phyloP scores from a whole-genome alignment of 1,140 invertebrate genomes.

The Orchesella cincta region DNA sequence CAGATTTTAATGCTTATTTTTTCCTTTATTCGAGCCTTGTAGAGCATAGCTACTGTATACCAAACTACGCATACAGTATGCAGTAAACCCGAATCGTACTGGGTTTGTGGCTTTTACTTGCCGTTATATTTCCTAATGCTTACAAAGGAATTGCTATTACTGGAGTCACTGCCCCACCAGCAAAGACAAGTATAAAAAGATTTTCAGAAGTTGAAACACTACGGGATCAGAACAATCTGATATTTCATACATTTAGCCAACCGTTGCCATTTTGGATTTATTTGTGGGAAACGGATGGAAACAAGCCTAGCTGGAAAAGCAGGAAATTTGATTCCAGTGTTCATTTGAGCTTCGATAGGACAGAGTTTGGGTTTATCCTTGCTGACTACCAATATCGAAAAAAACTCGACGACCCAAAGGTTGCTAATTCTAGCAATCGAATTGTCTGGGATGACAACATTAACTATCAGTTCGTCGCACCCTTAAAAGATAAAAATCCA shows the following conservation, averaged over 20 bases:
- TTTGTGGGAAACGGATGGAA: not conserved
- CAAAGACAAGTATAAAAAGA: not conserved
- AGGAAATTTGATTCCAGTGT: not conserved
- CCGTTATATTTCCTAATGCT: not conserved
- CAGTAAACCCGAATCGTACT: not conserved
- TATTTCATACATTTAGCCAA: not conserved
- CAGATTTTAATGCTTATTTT: not conserved
- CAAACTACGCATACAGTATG: not conserved
- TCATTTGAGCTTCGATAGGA: not conserved
- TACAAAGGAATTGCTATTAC: not conserved
- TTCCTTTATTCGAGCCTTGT: not conserved
- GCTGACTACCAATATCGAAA: not conserved
- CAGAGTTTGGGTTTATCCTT: not conserved
- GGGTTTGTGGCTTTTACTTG: not conserved
- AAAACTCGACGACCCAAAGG: not conserved
- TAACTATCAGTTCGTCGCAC: no score
- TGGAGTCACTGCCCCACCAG: not conserved
- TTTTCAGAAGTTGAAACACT: not conserved
- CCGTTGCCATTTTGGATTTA: not conserved
- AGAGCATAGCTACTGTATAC: not conserved
- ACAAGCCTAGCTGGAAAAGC: not conserved
- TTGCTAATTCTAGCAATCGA: not conserved
- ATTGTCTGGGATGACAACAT: no score
- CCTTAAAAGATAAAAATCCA: no score
- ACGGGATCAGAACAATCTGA: not conserved